These are phyloP conservation scores for Luehdorfia chinensis DNA, from an alignment of 1,140 invertebrate species.

Conservation along the genomic window DNA sequence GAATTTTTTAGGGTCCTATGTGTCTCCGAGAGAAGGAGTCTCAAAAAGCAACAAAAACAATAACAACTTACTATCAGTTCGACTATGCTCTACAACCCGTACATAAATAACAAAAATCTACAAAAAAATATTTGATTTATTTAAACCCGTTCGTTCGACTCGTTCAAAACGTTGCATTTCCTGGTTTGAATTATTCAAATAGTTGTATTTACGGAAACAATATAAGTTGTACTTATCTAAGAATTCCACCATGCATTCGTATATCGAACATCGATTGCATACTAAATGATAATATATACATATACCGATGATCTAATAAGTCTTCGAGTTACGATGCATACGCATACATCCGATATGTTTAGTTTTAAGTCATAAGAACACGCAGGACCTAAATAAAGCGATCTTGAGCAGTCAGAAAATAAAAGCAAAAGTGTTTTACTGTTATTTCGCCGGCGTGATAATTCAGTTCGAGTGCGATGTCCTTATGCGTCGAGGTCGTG, in stretches of 20 bases:
- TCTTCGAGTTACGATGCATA: neutral
- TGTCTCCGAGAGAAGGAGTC: too few relatives aligned
- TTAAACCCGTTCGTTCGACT: too few relatives aligned
- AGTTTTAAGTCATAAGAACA: conserved; percentile 4
- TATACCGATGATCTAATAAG: conserved; percentile 5
- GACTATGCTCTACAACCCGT: too few relatives aligned
- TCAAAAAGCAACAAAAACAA: too few relatives aligned
- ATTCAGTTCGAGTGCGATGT: conserved; percentile 2
- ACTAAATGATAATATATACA: neutral
- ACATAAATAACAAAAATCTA: too few relatives aligned
- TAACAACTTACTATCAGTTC: too few relatives aligned
- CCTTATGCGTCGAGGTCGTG: conserved; percentile 11
- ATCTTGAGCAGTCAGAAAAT: conserved; percentile 6
- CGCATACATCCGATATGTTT: neutral
- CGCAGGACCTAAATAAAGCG: conserved; percentile 6
- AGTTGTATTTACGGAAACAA: neutral
- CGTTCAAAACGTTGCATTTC: too few relatives aligned
- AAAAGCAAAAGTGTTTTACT: conserved; percentile 15
- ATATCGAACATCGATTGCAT: neutral
- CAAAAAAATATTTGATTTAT: too few relatives aligned
- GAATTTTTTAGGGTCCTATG: too few relatives aligned
- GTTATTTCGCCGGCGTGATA: conserved; percentile 6
- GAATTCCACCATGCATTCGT: conserved; percentile 5
- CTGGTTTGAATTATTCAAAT: too few relatives aligned
- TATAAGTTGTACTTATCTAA: neutral